A percentile compares a stretch with the other conserved stretches of the same genome.
These are phyloP conservation scores for Momotus momota DNA, from an alignment of 2,797 vertebrate species.

Conservation along the genomic window DNA sequence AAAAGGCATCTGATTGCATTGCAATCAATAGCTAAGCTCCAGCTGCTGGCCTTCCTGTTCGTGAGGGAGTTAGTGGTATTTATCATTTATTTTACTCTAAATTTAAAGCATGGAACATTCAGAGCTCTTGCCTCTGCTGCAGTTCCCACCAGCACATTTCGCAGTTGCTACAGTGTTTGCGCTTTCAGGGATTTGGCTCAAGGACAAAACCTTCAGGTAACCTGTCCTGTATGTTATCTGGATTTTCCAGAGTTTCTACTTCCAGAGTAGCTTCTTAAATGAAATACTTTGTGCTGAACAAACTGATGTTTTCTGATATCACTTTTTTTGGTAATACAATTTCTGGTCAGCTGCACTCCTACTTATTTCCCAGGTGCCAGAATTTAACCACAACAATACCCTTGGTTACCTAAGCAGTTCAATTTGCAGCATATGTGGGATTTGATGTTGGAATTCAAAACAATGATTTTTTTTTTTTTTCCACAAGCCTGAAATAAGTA, in stretches of 20 bases:
- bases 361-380: not conserved
- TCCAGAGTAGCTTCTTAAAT: not conserved
- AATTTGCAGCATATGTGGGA: not conserved
- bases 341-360: not conserved
- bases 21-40: not conserved
- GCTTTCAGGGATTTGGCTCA: not conserved
- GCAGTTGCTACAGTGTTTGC: not conserved
- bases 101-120: not conserved
- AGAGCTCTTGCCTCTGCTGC: not conserved
- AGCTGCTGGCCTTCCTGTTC: not conserved
- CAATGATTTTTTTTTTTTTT: not conserved
- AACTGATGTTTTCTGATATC: not conserved
- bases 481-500: not conserved
- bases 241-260: not conserved
- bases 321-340: not conserved
- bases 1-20: not conserved
- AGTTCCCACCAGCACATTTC: not conserved
- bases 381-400: not conserved
- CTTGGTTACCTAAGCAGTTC: not conserved
- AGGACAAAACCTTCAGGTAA: not conserved
- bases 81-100: not conserved
- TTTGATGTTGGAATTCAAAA: not conserved
- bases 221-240: not conserved
- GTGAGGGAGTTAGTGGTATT: not conserved
- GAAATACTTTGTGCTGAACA: not conserved